Evolutionary conservation across 2,797 vertebrate species (phyloP).

Genomic region (Sternarchorhynchus goeldii): DNA sequence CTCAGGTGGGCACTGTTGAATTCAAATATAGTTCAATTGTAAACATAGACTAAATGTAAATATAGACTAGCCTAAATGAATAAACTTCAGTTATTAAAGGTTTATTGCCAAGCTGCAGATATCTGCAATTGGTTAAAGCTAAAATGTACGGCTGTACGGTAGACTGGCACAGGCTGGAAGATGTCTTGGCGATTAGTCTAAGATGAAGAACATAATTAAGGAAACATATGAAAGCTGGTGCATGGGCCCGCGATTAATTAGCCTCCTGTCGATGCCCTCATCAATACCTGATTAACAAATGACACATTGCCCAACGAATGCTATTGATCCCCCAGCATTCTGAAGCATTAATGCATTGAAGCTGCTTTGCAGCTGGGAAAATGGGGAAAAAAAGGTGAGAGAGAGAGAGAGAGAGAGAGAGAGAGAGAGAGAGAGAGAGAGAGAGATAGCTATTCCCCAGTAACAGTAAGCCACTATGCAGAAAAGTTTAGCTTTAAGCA

Average conservation of each 20-base stretch:
- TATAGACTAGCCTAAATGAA: too few relatives aligned
- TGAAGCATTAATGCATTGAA: slow-evolving; percentile 94
- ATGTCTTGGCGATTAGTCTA: slow-evolving; percentile 82
- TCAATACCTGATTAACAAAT: slow-evolving; percentile 99
- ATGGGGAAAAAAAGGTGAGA: slow-evolving; percentile 70
- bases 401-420: slow-evolving; percentile 2
- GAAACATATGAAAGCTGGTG: slow-evolving; percentile 94
- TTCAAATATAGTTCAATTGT: neutral
- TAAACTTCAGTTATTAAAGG: too few relatives aligned
- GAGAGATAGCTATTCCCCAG: neutral
- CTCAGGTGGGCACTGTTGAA: neutral
- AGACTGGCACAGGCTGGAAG: neutral
- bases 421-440: neutral
- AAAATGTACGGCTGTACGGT: neutral
- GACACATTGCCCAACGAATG: slow-evolving; percentile 98
- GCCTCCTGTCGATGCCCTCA: slow-evolving; percentile 95
- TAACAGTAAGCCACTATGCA: neutral
- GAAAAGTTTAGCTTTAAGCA: neutral
- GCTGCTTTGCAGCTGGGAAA: slow-evolving; percentile 86
- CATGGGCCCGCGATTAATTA: slow-evolving; percentile 96
- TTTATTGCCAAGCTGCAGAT: neutral
- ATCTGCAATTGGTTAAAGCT: neutral
- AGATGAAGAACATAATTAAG: slow-evolving; percentile 99
- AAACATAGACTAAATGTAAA: too few relatives aligned
- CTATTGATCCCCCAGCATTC: slow-evolving; percentile 93